Percentiles rank a stretch among this genome's conserved stretches.
Evolutionary conservation across 2,113 vertebrate species (phyloP).

Genomic region (Riparia riparia): DNA sequence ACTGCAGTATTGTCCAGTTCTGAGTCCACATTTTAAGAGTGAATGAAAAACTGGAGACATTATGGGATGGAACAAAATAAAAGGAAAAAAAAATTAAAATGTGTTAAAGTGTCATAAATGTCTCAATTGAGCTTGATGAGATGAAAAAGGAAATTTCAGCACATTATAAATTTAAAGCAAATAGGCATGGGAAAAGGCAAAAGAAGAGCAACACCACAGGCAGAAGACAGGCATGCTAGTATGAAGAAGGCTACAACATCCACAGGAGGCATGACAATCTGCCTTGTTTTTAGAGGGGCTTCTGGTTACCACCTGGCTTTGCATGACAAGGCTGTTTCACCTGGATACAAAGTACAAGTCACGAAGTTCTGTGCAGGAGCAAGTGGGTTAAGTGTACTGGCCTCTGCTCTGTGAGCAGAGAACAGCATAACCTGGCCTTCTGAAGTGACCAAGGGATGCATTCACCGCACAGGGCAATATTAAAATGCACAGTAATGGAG

Average conservation of each 20-base stretch:
- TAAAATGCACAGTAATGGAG: background rate
- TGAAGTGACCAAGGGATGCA: background rate
- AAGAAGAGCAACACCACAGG: background rate
- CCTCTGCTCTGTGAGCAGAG: background rate
- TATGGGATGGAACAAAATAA: background rate
- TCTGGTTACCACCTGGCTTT: background rate
- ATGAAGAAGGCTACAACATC: background rate
- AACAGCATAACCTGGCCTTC: background rate
- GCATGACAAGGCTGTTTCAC: too few species aligned
- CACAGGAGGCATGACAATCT: background rate
- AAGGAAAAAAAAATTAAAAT: background rate
- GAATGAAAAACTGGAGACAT: background rate
- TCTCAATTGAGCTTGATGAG: background rate
- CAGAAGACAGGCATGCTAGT: background rate
- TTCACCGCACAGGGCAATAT: rapidly evolving
- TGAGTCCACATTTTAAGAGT: background rate
- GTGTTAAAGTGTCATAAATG: background rate
- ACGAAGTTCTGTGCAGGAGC: background rate
- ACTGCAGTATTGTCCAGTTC: background rate
- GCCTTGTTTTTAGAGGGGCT: background rate
- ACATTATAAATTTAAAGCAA: background rate
- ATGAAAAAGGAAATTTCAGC: background rate
- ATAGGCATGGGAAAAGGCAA: background rate
- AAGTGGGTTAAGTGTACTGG: background rate
- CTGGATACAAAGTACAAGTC: background rate